A percentile compares a stretch with the other conserved stretches of the same genome.
Evolutionary conservation across 2,888 invertebrate species (phyloP).

Genomic region (Melanostoma mellinum): DNA sequence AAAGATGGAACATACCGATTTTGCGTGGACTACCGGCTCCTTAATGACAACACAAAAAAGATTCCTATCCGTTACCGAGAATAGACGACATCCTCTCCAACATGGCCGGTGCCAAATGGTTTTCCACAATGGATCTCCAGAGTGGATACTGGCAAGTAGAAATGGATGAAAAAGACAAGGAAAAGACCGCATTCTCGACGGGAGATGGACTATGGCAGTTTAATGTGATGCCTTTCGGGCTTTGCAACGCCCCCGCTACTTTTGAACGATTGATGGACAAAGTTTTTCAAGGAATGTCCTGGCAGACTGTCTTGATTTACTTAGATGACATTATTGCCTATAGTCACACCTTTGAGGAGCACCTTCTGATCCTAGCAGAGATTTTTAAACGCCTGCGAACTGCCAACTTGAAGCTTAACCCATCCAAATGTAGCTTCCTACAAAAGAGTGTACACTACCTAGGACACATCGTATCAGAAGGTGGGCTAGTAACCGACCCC

Average conservation of each 20-base stretch:
- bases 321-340: conserved; percentile 71
- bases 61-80: conserved; percentile 20
- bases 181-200: conserved; percentile 74
- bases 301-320: conserved; percentile 70
- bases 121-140: conserved; percentile 71
- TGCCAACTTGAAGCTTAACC: conserved; percentile 39
- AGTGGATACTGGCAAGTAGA: conserved; percentile 68
- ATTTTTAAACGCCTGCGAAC: conserved; percentile 15
- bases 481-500: conserved; percentile 16
- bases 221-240: conserved; percentile 74
- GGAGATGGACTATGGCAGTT: conserved; percentile 74
- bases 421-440: conserved; percentile 30
- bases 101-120: conserved; percentile 65
- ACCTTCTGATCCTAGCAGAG: conserved; percentile 43
- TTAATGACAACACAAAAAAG: conserved; percentile 30
- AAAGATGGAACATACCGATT: conserved; percentile 23
- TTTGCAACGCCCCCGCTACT: conserved; percentile 67
- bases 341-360: conserved; percentile 56
- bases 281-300: conserved; percentile 40
- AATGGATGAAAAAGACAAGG: conserved; percentile 54
- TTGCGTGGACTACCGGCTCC: conserved; percentile 26
- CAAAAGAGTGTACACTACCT: conserved; percentile 24
- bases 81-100: conserved; percentile 71
- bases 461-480: conserved; percentile 34
- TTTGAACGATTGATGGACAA: conserved; percentile 71